These are phyloP conservation scores for Naso thynnoides DNA, from an alignment of 2,797 vertebrate genomes.

Conservation along the genomic window DNA sequence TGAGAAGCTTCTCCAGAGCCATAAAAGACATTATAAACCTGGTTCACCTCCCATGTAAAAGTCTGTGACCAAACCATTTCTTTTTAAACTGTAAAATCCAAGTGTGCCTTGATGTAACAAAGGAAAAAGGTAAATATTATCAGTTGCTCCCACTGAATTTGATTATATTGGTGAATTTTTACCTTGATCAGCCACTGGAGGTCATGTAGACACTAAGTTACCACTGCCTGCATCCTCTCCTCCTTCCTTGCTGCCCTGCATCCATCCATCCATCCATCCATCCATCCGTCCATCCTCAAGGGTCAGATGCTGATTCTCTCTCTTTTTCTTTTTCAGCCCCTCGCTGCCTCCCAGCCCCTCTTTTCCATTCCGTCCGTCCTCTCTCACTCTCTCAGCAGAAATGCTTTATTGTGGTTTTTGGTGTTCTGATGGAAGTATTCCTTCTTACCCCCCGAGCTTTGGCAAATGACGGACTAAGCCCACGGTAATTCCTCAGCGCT, in stretches of 20 bases:
- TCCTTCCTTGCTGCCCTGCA: neutral
- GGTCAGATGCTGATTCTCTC: conserved; percentile 47
- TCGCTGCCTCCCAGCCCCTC: conserved; percentile 17
- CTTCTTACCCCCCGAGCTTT: conserved; percentile 69
- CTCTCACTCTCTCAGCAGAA: conserved; percentile 62
- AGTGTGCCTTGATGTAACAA: neutral
- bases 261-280: conserved; percentile 9
- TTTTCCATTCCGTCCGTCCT: conserved; percentile 59
- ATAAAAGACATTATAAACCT: neutral
- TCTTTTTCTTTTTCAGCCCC: conserved; percentile 12
- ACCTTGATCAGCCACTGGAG: conserved; percentile 41
- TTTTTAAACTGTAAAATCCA: neutral
- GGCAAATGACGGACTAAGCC: conserved; percentile 72
- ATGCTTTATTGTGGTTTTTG: conserved; percentile 77
- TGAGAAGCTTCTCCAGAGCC: neutral
- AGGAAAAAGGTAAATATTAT: neutral
- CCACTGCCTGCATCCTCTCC: neutral
- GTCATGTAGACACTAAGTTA: conserved; percentile 15
- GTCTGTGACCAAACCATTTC: too few relatives aligned
- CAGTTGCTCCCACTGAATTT: neutral
- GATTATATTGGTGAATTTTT: neutral
- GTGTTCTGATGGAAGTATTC: conserved; percentile 69
- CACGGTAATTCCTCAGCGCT: conserved; percentile 69
- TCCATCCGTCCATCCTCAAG: conserved; percentile 24
- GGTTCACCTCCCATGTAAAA: neutral